These are phyloP conservation scores for Brachyrhaphis roseni DNA, from an alignment of 2,797 vertebrate genomes.

Conservation along the genomic window DNA sequence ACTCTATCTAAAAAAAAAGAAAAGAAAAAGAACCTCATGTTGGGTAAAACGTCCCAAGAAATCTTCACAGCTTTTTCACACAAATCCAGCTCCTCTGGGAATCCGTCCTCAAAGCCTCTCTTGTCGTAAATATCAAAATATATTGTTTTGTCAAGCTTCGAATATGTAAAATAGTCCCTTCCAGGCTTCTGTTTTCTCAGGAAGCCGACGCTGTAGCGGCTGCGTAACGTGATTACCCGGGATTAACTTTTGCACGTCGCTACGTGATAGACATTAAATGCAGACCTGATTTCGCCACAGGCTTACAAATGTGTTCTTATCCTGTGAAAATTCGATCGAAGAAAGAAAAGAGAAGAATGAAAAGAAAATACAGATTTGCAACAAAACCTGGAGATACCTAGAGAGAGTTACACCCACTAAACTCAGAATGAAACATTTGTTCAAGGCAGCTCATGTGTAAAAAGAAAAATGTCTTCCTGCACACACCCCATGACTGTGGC, in stretches of 20 bases:
- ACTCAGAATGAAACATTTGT: conserved; percentile 11
- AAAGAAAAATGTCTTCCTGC: neutral
- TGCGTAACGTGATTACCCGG: conserved; percentile 70
- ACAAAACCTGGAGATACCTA: conserved; percentile 12
- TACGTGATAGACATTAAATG: conserved; percentile 57
- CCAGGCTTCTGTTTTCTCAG: conserved; percentile 58
- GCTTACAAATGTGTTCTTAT: conserved; percentile 27
- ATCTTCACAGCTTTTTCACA: conserved; percentile 20
- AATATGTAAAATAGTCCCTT: conserved; percentile 68
- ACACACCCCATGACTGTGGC: conserved; percentile 23
- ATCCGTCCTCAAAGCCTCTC: conserved; percentile 54
- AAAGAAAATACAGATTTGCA: conserved; percentile 10
- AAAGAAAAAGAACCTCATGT: neutral
- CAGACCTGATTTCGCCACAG: conserved; percentile 43
- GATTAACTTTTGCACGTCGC: conserved; percentile 63
- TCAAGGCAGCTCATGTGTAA: neutral
- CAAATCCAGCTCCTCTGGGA: conserved; percentile 32
- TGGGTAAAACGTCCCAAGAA: neutral
- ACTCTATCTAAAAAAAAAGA: conserved; percentile 5
- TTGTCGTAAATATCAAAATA: conserved; percentile 59
- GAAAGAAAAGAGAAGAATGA: too few species aligned
- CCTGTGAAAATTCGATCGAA: conserved; percentile 31
- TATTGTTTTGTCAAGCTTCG: conserved; percentile 64
- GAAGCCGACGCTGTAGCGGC: conserved; percentile 54
- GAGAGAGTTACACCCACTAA: neutral